Percentiles rank a stretch among this genome's conserved stretches.
phyloP scores from a whole-genome alignment of 2,888 invertebrate species.

The Diachrysia chrysitis region DNA sequence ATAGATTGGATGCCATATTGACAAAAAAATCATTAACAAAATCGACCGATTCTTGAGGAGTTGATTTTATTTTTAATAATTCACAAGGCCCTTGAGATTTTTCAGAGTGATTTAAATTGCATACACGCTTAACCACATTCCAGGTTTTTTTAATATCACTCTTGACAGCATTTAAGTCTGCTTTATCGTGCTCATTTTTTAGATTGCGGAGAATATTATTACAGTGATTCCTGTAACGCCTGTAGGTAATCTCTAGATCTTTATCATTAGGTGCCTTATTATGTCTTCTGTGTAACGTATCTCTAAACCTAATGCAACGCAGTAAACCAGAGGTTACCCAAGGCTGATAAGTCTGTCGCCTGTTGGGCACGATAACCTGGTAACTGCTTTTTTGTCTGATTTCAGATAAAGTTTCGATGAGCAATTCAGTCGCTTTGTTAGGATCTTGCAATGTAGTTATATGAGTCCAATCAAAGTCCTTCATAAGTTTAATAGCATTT shows the following conservation, averaged over 20 bases:
- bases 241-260: constrained; percentile 13
- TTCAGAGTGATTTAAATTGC: constrained; percentile 10
- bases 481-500: background rate
- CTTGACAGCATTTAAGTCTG: constrained; percentile 8
- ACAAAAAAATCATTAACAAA: constrained; percentile 14
- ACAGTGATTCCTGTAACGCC: constrained; percentile 23
- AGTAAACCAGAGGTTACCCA: constrained; percentile 25
- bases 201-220: constrained; percentile 13
- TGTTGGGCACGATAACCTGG: background rate
- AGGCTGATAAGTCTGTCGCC: constrained; percentile 10
- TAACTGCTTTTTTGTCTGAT: constrained; percentile 2
- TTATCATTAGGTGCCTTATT: constrained; percentile 15
- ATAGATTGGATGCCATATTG: constrained; percentile 8
- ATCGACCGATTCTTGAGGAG: constrained; percentile 15
- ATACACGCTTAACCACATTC: constrained; percentile 24
- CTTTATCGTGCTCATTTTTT: constrained; percentile 12
- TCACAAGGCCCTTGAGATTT: background rate
- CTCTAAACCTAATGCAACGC: constrained; percentile 32
- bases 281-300: constrained; percentile 14
- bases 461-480: background rate
- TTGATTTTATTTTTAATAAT: constrained; percentile 13
- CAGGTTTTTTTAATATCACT: constrained; percentile 23
- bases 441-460: constrained; percentile 6
- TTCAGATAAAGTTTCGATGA: background rate
- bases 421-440: background rate